These are phyloP conservation scores for Thrips palmi DNA, from an alignment of 1,140 invertebrate species.

Conservation along the genomic window DNA sequence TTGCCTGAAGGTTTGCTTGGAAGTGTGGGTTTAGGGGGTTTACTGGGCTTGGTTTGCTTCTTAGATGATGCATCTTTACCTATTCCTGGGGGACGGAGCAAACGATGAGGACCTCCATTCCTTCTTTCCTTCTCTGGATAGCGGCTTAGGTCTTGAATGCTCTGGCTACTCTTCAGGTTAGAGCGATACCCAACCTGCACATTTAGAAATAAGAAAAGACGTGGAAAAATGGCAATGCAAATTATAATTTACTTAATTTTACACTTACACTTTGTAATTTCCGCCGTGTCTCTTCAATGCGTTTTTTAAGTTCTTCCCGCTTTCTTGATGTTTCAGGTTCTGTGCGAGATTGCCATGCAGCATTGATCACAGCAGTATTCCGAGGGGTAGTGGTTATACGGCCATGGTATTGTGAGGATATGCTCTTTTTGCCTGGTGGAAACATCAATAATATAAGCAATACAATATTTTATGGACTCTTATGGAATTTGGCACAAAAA, in stretches of 20 bases:
- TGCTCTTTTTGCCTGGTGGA: conserved; percentile 16
- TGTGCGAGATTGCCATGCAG: conserved; percentile 30
- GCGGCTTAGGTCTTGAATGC: conserved; percentile 50
- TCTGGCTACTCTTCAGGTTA: conserved; percentile 63
- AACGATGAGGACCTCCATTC: conserved; percentile 25
- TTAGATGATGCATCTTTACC: not conserved
- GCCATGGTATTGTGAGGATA: conserved; percentile 20
- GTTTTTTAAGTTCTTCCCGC: conserved; percentile 61
- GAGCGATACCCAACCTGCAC: conserved; percentile 52
- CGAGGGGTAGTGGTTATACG: conserved; percentile 17
- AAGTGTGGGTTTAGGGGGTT: not conserved
- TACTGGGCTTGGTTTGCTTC: not conserved
- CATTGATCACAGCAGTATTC: conserved; percentile 31
- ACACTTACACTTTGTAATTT: conserved; percentile 74
- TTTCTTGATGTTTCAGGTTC: conserved; percentile 49
- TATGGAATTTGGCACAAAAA: not conserved
- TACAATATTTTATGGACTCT: not conserved
- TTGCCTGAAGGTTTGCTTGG: not conserved
- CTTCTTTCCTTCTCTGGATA: conserved; percentile 35
- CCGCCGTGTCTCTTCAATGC: conserved; percentile 70
- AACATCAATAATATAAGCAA: not conserved
- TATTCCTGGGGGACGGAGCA: not conserved
- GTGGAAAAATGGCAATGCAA: conserved; percentile 8
- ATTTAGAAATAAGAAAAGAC: conserved; percentile 10
- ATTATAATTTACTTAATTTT: conserved; percentile 2